Conservation (phyloP, 2,888 invertebrate species). For the Andrena bicolor region DNA sequence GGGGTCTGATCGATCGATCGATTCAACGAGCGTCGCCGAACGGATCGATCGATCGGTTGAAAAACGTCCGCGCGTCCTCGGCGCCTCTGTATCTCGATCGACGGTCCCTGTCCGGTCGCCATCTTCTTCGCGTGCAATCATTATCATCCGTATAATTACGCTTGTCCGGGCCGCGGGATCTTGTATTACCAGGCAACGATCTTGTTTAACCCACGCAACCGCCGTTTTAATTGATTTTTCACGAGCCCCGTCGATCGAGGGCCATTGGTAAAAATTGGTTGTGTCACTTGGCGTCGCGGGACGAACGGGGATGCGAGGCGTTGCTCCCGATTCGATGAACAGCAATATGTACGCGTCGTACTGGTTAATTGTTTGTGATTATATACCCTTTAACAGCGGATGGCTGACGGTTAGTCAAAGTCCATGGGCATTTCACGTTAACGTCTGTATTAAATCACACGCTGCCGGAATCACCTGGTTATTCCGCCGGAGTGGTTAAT, state of each 20-base stretch:
- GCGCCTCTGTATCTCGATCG: neutral
- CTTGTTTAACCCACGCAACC: slow-evolving; percentile 5
- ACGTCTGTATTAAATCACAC: slow-evolving; percentile 24
- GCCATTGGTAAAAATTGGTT: neutral
- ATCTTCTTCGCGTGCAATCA: slow-evolving; percentile 3
- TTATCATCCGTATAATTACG: slow-evolving; percentile 39
- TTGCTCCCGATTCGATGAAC: neutral
- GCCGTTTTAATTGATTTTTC: slow-evolving; percentile 41
- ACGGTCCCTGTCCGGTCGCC: neutral
- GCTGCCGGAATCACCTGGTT: neutral
- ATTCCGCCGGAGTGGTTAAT: slow-evolving; percentile 1
- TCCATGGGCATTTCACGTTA: neutral
- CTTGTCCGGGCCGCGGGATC: neutral
- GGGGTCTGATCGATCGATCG: slow-evolving; percentile 22
- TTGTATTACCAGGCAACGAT: slow-evolving; percentile 11
- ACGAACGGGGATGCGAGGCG: too few relatives aligned
- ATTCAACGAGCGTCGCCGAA: neutral
- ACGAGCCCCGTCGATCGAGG: neutral
- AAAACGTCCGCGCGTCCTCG: slow-evolving; percentile 15
- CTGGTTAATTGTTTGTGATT: slow-evolving; percentile 24
- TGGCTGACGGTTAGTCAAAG: neutral
- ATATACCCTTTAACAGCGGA: neutral
- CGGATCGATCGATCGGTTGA: slow-evolving; percentile 20
- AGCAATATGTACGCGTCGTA: neutral
- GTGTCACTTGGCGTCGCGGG: neutral